These are phyloP conservation scores for Macrotrachela quadricornifera DNA, from an alignment of 1,140 invertebrate genomes.

Conservation along the genomic window DNA sequence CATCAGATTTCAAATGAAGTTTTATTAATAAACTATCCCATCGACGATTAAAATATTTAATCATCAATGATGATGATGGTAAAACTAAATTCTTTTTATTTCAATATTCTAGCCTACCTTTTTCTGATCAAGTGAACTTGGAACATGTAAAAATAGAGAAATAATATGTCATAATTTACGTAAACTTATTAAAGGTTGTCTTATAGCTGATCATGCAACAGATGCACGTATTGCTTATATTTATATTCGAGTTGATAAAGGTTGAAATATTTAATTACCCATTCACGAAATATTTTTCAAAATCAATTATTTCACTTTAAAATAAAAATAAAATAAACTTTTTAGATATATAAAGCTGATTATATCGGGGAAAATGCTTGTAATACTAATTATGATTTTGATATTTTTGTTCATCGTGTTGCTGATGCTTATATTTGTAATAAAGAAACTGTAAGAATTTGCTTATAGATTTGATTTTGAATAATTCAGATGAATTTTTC, in stretches of 20 bases:
- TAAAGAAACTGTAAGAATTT: slow-evolving; percentile 56
- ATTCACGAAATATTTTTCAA: slow-evolving; percentile 75
- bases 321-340: no score
- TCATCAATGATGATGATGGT: slow-evolving; percentile 95
- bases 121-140: slow-evolving; percentile 45
- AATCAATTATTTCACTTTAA: no score
- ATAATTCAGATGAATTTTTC: no score
- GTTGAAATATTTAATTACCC: slow-evolving; percentile 85
- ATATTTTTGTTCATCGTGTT: slow-evolving; percentile 86
- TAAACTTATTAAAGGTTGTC: slow-evolving; percentile 84
- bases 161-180: slow-evolving; percentile 96
- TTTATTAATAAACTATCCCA: slow-evolving; percentile 98
- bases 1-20: slow-evolving; percentile 97
- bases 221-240: slow-evolving; percentile 91
- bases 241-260: slow-evolving; percentile 96
- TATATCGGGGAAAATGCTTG: slow-evolving; percentile 89
- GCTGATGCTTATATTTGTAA: slow-evolving; percentile 98
- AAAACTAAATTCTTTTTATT: no score
- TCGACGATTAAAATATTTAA: slow-evolving; percentile 80
- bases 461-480: no score
- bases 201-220: slow-evolving; percentile 81
- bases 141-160: slow-evolving; percentile 94
- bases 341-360: slow-evolving; percentile 71
- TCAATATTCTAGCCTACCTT: no score
- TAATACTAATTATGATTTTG: slow-evolving; percentile 87